Percentiles rank a stretch among this genome's conserved stretches.
Conservation (phyloP, 2,113 vertebrate species). For the Nothocercus julius region DNA sequence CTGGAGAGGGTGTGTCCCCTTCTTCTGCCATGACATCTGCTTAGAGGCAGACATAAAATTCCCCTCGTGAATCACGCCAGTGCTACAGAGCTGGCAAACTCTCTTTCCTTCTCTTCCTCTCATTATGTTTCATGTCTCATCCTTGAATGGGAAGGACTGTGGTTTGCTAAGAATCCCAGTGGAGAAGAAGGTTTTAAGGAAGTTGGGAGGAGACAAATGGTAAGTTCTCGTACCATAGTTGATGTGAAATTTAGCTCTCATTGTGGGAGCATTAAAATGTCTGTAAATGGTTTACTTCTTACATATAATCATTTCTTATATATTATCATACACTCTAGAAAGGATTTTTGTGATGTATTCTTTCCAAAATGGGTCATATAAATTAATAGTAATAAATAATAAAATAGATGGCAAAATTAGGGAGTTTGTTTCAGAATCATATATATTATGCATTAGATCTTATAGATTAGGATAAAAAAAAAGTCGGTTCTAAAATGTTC, state of each 20-base stretch:
- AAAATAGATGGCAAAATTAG: not conserved
- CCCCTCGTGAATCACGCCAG: conserved; percentile 42
- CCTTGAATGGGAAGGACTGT: not conserved
- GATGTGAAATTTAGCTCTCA: not conserved
- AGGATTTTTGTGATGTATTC: not conserved
- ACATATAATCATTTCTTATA: not conserved
- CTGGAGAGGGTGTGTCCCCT: conserved; percentile 61
- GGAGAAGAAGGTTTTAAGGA: not conserved
- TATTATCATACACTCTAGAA: not conserved
- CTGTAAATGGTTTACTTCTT: not conserved
- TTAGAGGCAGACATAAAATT: conserved; percentile 49
- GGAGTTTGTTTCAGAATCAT: not conserved
- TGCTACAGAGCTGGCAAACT: conserved; percentile 20
- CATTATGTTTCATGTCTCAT: not conserved
- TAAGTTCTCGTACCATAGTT: not conserved
- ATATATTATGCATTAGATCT: not conserved
- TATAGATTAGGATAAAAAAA: not conserved
- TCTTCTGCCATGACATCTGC: conserved; percentile 68
- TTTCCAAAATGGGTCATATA: not conserved
- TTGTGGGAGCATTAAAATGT: not conserved
- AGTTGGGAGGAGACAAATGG: not conserved
- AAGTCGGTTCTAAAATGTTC: not conserved
- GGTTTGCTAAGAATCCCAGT: not conserved
- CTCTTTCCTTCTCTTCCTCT: not conserved
- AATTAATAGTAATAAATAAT: not conserved